Evolutionary conservation across 1,140 invertebrate species (phyloP).

Genomic region (Bombus terrestris): DNA sequence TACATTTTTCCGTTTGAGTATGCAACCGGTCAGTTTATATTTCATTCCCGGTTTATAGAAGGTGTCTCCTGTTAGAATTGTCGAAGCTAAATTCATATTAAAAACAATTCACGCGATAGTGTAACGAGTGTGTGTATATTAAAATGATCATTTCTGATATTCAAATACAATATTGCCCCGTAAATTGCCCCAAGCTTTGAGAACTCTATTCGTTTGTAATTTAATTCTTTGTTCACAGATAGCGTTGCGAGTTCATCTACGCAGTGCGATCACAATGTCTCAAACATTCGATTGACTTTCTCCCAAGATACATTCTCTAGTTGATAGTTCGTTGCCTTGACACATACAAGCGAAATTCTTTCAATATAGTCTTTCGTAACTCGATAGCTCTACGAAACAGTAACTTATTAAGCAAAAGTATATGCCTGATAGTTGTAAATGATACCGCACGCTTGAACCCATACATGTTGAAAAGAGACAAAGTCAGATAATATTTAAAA

Average conservation of each 20-base stretch:
- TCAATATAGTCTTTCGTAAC: background rate
- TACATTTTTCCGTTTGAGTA: too few relatives aligned
- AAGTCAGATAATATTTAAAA: conserved; percentile 3
- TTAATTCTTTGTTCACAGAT: background rate
- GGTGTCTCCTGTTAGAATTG: too few relatives aligned
- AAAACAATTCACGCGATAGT: too few relatives aligned
- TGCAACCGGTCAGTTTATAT: too few relatives aligned
- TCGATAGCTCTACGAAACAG: background rate
- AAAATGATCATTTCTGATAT: too few relatives aligned
- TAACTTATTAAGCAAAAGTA: too few relatives aligned
- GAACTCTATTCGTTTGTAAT: background rate
- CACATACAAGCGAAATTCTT: background rate
- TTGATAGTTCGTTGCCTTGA: conserved; percentile 8
- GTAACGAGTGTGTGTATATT: too few relatives aligned
- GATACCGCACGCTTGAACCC: background rate
- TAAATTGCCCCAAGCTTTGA: too few relatives aligned
- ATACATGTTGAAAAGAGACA: background rate
- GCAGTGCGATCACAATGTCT: background rate
- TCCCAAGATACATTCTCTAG: background rate
- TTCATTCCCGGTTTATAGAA: too few relatives aligned
- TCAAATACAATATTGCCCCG: too few relatives aligned
- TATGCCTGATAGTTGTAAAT: too few relatives aligned
- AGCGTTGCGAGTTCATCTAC: background rate
- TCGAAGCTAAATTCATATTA: too few relatives aligned
- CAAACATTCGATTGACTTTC: conserved; percentile 1